Evolutionary conservation across 2,888 invertebrate species (phyloP).

Genomic region (Malthinus flaveolus): DNA sequence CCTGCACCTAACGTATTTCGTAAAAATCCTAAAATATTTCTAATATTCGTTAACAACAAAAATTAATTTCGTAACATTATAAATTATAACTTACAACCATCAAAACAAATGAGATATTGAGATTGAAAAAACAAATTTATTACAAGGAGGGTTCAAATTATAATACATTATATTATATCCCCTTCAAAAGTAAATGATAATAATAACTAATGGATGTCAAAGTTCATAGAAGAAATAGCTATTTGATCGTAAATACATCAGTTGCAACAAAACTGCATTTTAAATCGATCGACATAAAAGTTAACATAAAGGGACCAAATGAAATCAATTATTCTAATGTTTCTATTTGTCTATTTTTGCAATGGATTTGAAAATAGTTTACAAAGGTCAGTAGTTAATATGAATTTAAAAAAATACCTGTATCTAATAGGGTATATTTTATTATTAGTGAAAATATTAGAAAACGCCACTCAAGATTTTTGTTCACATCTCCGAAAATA

Average conservation of each 20-base stretch:
- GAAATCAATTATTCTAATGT: neutral
- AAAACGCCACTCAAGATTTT: constrained; percentile 41
- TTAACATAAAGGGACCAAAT: neutral
- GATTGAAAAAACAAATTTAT: no score
- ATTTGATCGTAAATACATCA: constrained; percentile 18
- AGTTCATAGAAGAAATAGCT: constrained; percentile 26
- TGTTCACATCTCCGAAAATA: constrained; percentile 48
- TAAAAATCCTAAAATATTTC: no score
- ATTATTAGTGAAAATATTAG: constrained; percentile 24
- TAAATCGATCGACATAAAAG: neutral
- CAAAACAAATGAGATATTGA: no score
- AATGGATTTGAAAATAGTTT: neutral
- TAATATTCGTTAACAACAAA: no score
- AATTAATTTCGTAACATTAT: no score
- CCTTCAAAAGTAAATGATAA: no score
- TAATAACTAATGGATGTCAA: constrained; percentile 20
- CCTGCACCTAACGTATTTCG: no score
- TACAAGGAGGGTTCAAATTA: no score
- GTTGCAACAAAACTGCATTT: constrained; percentile 19
- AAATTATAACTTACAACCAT: no score
- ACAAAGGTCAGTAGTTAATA: constrained; percentile 19
- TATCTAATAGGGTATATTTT: neutral
- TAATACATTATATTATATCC: no score
- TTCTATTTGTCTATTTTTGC: neutral
- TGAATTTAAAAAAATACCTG: neutral